Conservation (phyloP, 1,140 invertebrate genomes). For the Triops cancriformis region DNA sequence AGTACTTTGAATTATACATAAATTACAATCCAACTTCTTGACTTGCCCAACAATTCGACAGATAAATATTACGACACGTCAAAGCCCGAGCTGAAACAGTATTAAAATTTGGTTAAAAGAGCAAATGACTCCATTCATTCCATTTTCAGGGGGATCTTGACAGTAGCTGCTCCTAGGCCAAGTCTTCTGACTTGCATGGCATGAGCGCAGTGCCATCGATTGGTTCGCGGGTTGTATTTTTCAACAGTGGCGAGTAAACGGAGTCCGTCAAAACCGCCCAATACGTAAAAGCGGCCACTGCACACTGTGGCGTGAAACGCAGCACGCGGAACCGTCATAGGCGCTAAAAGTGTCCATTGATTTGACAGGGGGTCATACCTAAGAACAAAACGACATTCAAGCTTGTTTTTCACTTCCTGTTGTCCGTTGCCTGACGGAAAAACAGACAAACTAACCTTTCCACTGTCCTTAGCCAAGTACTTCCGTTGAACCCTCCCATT, state of each 20-base stretch:
- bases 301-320: conserved; percentile 37
- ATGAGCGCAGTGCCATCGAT: conserved; percentile 41
- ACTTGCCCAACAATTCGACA: too few species aligned
- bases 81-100: too few species aligned
- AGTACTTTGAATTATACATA: too few species aligned
- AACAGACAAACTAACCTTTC: conserved; percentile 33
- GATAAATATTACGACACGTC: too few species aligned
- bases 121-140: conserved; percentile 6
- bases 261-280: conserved; percentile 44
- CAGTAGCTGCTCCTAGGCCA: conserved; percentile 34
- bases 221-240: conserved; percentile 41
- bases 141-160: conserved; percentile 33
- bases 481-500: conserved; percentile 37
- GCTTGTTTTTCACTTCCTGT: conserved; percentile 23
- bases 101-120: too few species aligned
- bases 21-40: too few species aligned
- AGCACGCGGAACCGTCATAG: conserved; percentile 37
- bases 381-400: neutral
- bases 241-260: conserved; percentile 44
- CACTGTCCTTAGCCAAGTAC: conserved; percentile 35
- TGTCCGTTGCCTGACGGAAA: neutral
- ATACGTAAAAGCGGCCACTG: conserved; percentile 42
- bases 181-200: conserved; percentile 38
- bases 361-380: conserved; percentile 35
- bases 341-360: conserved; percentile 36